Conservation (phyloP, 2,113 vertebrate species). For the Scophthalmus maximus region DNA sequence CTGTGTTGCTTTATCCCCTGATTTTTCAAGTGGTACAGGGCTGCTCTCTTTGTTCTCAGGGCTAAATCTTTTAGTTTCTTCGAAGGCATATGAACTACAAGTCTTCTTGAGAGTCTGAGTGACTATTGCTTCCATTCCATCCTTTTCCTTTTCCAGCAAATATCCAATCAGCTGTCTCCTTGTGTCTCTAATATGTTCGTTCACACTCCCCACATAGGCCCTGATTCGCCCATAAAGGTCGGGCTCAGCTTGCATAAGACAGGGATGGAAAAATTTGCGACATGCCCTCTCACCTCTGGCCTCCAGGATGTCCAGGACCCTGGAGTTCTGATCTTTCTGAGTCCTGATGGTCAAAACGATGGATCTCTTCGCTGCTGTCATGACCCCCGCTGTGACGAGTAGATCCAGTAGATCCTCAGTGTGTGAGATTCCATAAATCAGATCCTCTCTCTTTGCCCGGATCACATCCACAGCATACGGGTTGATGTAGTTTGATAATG, state of each 20-base stretch:
- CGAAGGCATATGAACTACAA: neutral
- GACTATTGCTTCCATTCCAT: constrained; percentile 13
- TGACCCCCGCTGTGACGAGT: constrained; percentile 78
- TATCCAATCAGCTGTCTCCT: constrained; percentile 86
- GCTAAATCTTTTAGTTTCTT: constrained; percentile 18
- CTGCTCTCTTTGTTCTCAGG: constrained; percentile 11
- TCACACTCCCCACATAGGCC: constrained; percentile 76
- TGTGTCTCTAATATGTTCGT: constrained; percentile 77
- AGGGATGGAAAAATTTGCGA: constrained; percentile 87
- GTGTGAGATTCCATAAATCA: constrained; percentile 79
- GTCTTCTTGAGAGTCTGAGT: constrained; percentile 9
- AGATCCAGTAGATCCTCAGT: constrained; percentile 82
- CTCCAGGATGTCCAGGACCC: constrained; percentile 81
- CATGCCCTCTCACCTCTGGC: constrained; percentile 86
- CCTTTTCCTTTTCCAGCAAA: constrained; percentile 83
- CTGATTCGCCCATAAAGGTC: constrained; percentile 81
- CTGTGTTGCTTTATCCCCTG: constrained; percentile 31
- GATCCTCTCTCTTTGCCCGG: constrained; percentile 79
- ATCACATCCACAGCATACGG: constrained; percentile 83
- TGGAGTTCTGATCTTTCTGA: constrained; percentile 79
- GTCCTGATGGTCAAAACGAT: constrained; percentile 80
- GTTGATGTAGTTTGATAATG: constrained; percentile 74
- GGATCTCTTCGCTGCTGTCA: constrained; percentile 78
- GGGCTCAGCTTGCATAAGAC: constrained; percentile 85
- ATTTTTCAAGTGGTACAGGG: constrained; percentile 13